phyloP scores from a whole-genome alignment of 30 jellyfish, hydroid and myxozoan genomes.

The Hydra vulgaris region DNA sequence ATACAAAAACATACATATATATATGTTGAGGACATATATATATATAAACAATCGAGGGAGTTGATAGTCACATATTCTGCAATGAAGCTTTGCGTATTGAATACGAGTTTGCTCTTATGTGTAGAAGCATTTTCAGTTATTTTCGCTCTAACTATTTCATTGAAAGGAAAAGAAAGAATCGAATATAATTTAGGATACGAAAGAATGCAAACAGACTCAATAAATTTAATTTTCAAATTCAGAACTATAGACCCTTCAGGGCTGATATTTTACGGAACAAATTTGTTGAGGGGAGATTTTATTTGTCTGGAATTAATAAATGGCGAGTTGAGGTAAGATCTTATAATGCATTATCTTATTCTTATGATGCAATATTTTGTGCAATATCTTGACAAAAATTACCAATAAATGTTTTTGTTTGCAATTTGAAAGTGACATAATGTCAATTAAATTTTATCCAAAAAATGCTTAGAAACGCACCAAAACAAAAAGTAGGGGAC shows the following conservation, averaged over 20 bases:
- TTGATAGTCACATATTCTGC: not conserved
- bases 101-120: not conserved
- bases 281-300: conserved; percentile 14
- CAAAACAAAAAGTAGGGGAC: too few relatives aligned
- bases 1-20: too few relatives aligned
- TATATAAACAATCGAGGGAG: not conserved
- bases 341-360: too few relatives aligned
- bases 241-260: conserved; percentile 87
- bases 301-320: conserved; percentile 27
- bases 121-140: not conserved
- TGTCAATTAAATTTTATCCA: too few relatives aligned
- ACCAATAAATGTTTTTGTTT: too few relatives aligned
- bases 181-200: conserved; percentile 35
- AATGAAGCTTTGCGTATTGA: not conserved
- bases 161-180: conserved; percentile 21
- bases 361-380: too few relatives aligned
- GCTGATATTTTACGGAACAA: conserved; percentile 35
- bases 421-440: too few relatives aligned
- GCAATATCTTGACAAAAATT: too few relatives aligned
- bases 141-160: not conserved
- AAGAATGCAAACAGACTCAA: conserved; percentile 32
- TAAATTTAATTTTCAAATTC: conserved; percentile 53
- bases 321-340: conserved; percentile 29
- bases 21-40: too few relatives aligned
- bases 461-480: too few relatives aligned